Conservation (phyloP, 2,888 invertebrate genomes). For the Cryptocephalus primarius region DNA sequence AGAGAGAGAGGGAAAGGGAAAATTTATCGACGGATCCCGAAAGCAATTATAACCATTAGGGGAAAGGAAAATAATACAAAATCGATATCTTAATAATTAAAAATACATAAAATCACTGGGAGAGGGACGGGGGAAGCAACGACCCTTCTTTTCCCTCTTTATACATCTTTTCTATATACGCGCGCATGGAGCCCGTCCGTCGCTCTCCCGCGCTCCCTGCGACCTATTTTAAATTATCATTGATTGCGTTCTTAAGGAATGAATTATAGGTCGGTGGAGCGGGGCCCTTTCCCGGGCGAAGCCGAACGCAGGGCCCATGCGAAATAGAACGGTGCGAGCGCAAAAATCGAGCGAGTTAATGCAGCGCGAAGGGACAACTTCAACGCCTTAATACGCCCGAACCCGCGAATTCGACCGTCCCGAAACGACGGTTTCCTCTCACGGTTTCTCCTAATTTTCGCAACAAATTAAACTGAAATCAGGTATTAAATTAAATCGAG, state of each 20-base stretch:
- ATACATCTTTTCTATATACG: not conserved
- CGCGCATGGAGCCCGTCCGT: not conserved
- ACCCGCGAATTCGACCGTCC: too few species aligned
- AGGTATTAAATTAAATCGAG: too few species aligned
- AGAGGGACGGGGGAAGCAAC: constrained; percentile 12
- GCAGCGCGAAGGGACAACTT: too few species aligned
- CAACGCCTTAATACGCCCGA: too few species aligned
- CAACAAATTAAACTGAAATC: not conserved
- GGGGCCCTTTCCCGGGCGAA: too few species aligned
- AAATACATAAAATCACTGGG: constrained; percentile 29
- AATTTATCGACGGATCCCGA: too few species aligned
- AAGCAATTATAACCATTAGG: constrained; percentile 26
- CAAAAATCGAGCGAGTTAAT: too few species aligned
- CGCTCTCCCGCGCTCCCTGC: constrained; percentile 5
- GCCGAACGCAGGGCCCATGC: constrained; percentile 8
- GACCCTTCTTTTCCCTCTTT: constrained; percentile 3
- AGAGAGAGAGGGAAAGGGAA: too few species aligned
- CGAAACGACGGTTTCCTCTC: too few species aligned
- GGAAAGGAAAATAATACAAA: constrained; percentile 27
- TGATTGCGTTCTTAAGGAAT: constrained; percentile 17
- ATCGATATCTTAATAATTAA: constrained; percentile 31
- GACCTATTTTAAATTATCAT: constrained; percentile 22
- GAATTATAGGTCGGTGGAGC: not conserved
- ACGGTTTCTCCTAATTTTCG: constrained; percentile 8
- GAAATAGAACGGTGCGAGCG: too few species aligned